phyloP scores from a whole-genome alignment of 92 coral and sea anemone genomes.

The Diadumene lineata region DNA sequence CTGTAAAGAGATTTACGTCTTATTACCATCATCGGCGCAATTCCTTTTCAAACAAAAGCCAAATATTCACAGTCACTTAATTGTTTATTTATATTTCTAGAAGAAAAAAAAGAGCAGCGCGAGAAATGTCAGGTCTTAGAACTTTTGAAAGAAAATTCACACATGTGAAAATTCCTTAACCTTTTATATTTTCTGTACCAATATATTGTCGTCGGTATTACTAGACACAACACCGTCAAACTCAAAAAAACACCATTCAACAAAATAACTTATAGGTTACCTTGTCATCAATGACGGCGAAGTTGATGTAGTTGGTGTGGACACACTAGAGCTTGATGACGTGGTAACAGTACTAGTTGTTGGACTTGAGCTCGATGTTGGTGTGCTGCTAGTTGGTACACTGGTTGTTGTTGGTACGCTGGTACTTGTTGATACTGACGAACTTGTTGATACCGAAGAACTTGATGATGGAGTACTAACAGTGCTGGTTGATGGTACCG shows the following conservation, averaged over 20 bases:
- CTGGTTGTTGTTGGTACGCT: slow-evolving; percentile 24
- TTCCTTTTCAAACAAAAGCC: too few species aligned
- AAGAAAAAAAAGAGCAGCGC: too few species aligned
- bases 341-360: slow-evolving; percentile 18
- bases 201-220: background rate
- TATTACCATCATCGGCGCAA: too few species aligned
- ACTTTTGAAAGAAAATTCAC: too few species aligned
- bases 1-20: too few species aligned
- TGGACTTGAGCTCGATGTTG: slow-evolving; percentile 22
- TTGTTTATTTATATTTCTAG: too few species aligned
- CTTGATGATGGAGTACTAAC: background rate
- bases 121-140: too few species aligned
- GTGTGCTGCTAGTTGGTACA: background rate
- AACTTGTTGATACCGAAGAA: background rate
- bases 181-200: too few species aligned
- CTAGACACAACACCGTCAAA: background rate
- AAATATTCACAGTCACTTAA: too few species aligned
- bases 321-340: background rate
- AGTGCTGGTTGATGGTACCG: background rate
- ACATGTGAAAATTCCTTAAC: too few species aligned
- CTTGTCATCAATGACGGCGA: background rate
- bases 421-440: slow-evolving; percentile 1
- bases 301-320: slow-evolving; percentile 17
- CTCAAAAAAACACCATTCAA: background rate
- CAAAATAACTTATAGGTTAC: background rate